Evolutionary conservation across 2,113 vertebrate species (phyloP).

Genomic region (Phyllostomus discolor): DNA sequence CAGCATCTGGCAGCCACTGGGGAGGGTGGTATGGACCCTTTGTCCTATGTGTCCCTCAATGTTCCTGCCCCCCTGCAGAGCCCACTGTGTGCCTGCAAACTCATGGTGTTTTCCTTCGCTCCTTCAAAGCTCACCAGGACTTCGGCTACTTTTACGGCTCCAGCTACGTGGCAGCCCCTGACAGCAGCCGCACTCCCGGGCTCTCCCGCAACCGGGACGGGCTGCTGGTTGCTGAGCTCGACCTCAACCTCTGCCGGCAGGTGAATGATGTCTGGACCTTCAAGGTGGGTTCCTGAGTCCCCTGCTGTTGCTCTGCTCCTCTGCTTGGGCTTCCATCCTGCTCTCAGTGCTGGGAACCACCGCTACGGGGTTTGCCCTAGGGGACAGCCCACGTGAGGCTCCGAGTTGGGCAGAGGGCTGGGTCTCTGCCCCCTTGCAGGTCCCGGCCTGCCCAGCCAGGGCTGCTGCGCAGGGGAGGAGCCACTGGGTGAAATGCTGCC

Average conservation of each 20-base stretch:
- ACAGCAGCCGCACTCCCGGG: conserved; percentile 91
- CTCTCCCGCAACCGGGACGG: conserved; percentile 91
- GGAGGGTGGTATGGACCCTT: background rate
- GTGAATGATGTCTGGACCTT: conserved; percentile 95
- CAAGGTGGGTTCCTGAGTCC: conserved; percentile 82
- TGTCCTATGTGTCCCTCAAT: fast-evolving
- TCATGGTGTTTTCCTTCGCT: background rate
- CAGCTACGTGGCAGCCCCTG: conserved; percentile 92
- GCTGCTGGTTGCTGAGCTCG: conserved; percentile 90
- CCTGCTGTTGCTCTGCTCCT: background rate
- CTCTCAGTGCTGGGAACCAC: background rate
- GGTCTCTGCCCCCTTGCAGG: background rate
- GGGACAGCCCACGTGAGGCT: fast-evolving
- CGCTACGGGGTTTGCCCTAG: background rate
- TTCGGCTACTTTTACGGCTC: conserved; percentile 97
- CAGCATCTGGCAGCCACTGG: background rate
- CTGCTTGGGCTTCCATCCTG: background rate
- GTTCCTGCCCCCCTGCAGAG: background rate
- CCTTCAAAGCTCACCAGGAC: conserved; percentile 87
- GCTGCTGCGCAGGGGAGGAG: background rate
- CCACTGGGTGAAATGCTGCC: fast-evolving
- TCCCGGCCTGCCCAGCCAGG: background rate
- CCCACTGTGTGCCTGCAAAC: background rate
- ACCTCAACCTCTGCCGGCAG: conserved; percentile 95
- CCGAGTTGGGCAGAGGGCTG: background rate